Conservation (phyloP, 2,888 invertebrate genomes). For the Frankliniella fusca region DNA sequence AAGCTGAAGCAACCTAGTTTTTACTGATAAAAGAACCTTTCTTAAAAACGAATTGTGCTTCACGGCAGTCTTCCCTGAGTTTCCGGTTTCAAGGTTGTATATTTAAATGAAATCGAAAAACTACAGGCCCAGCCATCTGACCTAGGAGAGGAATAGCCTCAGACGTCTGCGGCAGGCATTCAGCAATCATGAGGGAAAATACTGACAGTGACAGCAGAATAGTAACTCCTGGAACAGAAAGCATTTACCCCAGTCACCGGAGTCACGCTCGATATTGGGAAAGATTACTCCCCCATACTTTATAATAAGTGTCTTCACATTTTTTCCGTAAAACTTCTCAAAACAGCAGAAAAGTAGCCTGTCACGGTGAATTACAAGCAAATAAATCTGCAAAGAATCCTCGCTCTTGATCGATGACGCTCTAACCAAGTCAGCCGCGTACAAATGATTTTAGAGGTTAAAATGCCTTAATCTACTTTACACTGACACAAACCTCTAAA, state of each 20-base stretch:
- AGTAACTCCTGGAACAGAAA: slow-evolving; percentile 87
- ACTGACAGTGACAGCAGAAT: slow-evolving; percentile 99
- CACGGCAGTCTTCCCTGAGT: no score
- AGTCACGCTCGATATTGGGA: neutral
- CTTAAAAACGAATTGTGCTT: no score
- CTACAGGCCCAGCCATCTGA: slow-evolving; percentile 45
- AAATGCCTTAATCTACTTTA: no score
- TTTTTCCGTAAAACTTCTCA: no score
- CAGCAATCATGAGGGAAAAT: slow-evolving; percentile 98
- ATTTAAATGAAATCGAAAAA: neutral
- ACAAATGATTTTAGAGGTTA: neutral
- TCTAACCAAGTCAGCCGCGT: neutral
- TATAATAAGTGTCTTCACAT: no score
- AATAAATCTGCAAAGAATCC: neutral
- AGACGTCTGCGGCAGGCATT: slow-evolving; percentile 98
- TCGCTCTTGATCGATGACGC: neutral
- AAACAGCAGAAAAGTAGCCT: no score
- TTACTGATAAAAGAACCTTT: no score
- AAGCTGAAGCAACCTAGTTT: no score
- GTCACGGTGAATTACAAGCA: no score
- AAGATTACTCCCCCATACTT: no score
- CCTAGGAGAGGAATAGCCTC: slow-evolving; percentile 99
- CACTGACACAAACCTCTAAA: no score
- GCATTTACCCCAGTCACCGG: slow-evolving; percentile 34
- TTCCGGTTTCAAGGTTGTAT: no score